Conservation (phyloP, 2,888 invertebrate genomes). For the Norana najaformis region DNA sequence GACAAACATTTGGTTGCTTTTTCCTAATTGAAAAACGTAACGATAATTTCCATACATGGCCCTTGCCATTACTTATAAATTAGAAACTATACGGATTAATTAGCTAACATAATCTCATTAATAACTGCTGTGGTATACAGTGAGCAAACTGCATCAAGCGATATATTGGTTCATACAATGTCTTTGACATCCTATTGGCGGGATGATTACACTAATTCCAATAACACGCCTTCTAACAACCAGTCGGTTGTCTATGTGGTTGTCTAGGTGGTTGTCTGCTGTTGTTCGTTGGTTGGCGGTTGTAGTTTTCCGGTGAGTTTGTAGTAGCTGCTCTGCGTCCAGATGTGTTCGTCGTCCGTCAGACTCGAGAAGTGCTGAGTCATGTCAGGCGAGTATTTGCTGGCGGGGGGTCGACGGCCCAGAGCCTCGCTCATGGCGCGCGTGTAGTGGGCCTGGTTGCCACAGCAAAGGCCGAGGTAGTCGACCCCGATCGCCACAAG, state of each 20-base stretch:
- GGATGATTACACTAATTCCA: too few species aligned
- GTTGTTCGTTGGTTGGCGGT: neutral
- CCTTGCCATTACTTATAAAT: neutral
- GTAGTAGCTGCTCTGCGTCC: neutral
- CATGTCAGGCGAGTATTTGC: conserved; percentile 36
- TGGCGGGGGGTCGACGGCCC: conserved; percentile 49
- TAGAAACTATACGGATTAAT: too few species aligned
- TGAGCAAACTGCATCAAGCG: neutral
- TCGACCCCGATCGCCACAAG: conserved; percentile 50
- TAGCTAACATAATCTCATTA: neutral
- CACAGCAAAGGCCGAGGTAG: conserved; percentile 57
- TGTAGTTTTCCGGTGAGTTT: conserved; percentile 9
- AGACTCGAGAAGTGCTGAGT: conserved; percentile 29
- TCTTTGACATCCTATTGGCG: too few species aligned
- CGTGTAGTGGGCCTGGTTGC: conserved; percentile 49
- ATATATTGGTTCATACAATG: neutral
- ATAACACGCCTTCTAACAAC: neutral
- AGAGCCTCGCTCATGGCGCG: conserved; percentile 51
- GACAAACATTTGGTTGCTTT: too few species aligned
- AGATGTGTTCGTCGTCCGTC: conserved; percentile 21
- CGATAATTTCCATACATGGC: neutral
- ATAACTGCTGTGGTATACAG: neutral
- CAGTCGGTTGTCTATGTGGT: neutral
- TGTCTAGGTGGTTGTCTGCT: neutral
- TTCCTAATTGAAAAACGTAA: neutral